Evolutionary conservation across 2,113 vertebrate genomes (phyloP).

Genomic region (Pitta sordida): DNA sequence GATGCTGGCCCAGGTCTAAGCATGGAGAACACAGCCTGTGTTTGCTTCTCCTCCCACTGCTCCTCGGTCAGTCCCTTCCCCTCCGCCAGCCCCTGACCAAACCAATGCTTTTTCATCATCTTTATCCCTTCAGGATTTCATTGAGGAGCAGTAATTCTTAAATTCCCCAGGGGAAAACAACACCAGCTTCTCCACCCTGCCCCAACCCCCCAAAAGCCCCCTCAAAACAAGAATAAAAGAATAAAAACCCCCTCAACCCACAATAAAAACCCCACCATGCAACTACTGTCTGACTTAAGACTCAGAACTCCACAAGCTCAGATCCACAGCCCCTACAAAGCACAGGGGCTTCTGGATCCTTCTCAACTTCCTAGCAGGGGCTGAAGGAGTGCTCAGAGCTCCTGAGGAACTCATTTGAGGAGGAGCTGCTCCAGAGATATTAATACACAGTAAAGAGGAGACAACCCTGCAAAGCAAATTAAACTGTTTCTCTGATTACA

Average conservation of each 20-base stretch:
- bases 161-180: background rate
- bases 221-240: background rate
- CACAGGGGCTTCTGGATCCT: background rate
- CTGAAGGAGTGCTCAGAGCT: background rate
- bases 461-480: background rate
- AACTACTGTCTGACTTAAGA: background rate
- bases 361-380: background rate
- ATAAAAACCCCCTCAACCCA: too few relatives aligned
- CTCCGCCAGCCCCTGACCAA: background rate
- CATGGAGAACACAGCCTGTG: background rate
- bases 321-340: background rate
- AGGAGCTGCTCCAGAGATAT: background rate
- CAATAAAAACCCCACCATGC: background rate
- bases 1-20: background rate
- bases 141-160: background rate
- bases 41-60: background rate
- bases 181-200: background rate
- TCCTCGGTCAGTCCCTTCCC: background rate
- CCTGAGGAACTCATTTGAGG: background rate
- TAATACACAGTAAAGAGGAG: background rate
- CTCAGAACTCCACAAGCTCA: background rate
- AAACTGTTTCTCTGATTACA: conserved; percentile 11
- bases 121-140: background rate
- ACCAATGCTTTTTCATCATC: background rate
- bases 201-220: background rate